Evolutionary conservation across 1,140 invertebrate species (phyloP), one percentile per base, ranked within the genome.

Genomic region (Pseudoatta argentina): DNA sequence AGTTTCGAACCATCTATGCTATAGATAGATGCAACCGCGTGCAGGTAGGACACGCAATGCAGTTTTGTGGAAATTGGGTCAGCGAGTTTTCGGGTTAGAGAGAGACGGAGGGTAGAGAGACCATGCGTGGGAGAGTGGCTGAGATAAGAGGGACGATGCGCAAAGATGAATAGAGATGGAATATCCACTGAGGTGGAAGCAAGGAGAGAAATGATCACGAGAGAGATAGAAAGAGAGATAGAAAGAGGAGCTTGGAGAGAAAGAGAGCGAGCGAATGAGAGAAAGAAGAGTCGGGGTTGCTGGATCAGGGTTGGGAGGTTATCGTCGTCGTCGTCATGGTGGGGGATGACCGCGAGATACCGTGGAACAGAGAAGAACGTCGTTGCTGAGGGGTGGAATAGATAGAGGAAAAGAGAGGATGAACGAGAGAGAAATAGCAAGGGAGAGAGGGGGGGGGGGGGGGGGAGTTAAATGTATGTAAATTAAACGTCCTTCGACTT

Each of bases 31-130:
- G 87, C 76, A 86, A 88, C 76, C 76, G 88, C 81, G 86, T 90
- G 48, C 89, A 90, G 88, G 88, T 92, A 93, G 90, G 88, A 92
- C 88, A 91, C 91, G 90, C 87, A 92, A 89, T 92, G 89, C 90
- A 93, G 92, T 88, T 91, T 89, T 76, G 51, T 72, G 69, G 87
- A 92, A 93, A 94, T 93, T 92, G 83, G 93, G 90, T 93, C 92
- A 93, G 89, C 86, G 89, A 92, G 78, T 93, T 93, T 93, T 91
- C 86, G 88, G 87, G 90, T 55, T 83, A 79, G 85, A 85, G 79
- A 67, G 78, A 86, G 82, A 81, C 53, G 16, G 59, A 12, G 72
- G 34, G 44, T 55, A 44, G 48, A 48, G 72, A 48, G 55, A 75
- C n/a, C 24, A 34, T 30, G 69, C 39, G 63, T 48, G 16, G 21